These are phyloP conservation scores for Parelbella ahira DNA, from an alignment of 2,888 invertebrate species.

Conservation along the genomic window DNA sequence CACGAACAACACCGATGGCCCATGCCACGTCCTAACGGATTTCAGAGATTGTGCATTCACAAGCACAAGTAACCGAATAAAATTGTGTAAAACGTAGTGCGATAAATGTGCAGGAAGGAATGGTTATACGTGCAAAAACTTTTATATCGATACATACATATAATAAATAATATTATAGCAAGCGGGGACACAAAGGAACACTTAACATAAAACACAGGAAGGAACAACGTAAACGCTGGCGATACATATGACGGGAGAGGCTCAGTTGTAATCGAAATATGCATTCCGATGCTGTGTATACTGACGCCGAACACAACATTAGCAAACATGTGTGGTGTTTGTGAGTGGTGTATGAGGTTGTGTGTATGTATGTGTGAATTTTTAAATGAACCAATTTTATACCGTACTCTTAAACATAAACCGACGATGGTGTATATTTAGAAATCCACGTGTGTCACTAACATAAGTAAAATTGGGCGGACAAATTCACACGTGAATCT, in stretches of 20 bases:
- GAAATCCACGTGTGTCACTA: conserved; percentile 11
- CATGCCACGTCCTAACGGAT: conserved; percentile 67
- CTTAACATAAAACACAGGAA: conserved; percentile 56
- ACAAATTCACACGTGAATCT: conserved; percentile 13
- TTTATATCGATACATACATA: conserved; percentile 57
- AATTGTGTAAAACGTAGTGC: conserved; percentile 67
- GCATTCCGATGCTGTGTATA: conserved; percentile 68
- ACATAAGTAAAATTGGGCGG: conserved; percentile 7
- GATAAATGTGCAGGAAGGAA: conserved; percentile 71
- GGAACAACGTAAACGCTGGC: conserved; percentile 51
- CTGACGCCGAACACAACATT: conserved; percentile 51
- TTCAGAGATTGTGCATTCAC: conserved; percentile 71
- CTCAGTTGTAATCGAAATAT: conserved; percentile 50
- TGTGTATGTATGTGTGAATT: conserved; percentile 45
- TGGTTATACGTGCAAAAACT: conserved; percentile 75
- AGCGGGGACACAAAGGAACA: conserved; percentile 67
- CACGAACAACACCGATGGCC: conserved; percentile 77
- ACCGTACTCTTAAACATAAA: conserved; percentile 54
- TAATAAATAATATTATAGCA: conserved; percentile 58
- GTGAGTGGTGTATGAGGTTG: conserved; percentile 43
- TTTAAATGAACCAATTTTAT: conserved; percentile 29
- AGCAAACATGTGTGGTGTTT: conserved; percentile 28
- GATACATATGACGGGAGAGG: conserved; percentile 64
- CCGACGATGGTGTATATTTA: no score
- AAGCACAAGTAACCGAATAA: conserved; percentile 70